Evolutionary conservation across 92 coral and sea anemone species (phyloP).

Genomic region (Palythoa heliodiscus): DNA sequence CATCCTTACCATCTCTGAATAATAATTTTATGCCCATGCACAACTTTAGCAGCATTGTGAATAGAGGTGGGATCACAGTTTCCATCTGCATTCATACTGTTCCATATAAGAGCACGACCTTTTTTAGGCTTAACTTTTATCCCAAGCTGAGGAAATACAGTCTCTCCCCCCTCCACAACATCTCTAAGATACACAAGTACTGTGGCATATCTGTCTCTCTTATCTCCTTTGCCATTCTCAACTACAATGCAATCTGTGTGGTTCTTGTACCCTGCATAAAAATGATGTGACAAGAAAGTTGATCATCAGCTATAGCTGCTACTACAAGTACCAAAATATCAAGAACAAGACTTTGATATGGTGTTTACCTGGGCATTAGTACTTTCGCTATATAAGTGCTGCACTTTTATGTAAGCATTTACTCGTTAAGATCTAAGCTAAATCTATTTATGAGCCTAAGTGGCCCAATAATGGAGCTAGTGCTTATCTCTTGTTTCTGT

Average conservation of each 20-base stretch:
- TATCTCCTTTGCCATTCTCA: conserved; percentile 62
- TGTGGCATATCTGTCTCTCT: conserved; percentile 91
- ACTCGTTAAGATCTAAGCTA: too few relatives aligned
- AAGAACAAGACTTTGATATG: too few relatives aligned
- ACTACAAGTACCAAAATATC: too few relatives aligned
- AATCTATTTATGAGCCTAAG: too few relatives aligned
- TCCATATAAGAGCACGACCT: conserved; percentile 97
- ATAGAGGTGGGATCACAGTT: conserved; percentile 88
- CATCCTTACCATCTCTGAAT: conserved; percentile 67
- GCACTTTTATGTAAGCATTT: too few relatives aligned
- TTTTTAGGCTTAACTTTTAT: conserved; percentile 91
- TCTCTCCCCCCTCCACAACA: conserved; percentile 92
- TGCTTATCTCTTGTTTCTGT: too few relatives aligned
- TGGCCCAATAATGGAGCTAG: too few relatives aligned
- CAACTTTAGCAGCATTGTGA: conserved; percentile 91
- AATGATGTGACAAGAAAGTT: neutral
- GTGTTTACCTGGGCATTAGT: too few relatives aligned
- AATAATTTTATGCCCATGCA: conserved; percentile 88
- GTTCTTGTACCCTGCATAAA: conserved; percentile 83
- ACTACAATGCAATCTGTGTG: conserved; percentile 92
- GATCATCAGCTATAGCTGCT: neutral
- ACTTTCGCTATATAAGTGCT: too few relatives aligned
- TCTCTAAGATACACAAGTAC: conserved; percentile 88
- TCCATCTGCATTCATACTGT: conserved; percentile 86
- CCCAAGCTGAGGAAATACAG: conserved; percentile 88